Base-by-base conservation (phyloP, 1,140 invertebrate genomes). In the Drosophila melanica region DNA sequence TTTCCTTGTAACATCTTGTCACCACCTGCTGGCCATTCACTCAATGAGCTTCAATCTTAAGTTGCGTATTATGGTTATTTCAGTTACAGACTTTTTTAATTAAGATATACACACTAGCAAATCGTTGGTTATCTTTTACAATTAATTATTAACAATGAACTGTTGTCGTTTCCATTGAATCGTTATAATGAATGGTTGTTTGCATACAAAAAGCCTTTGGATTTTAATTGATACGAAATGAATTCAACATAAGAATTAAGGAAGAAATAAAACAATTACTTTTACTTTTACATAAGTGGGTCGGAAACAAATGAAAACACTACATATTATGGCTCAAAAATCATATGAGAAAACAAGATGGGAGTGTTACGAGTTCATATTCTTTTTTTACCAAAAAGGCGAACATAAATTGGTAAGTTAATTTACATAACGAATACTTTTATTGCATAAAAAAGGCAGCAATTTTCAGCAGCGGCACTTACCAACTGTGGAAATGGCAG, bases 131-230 rank as follows among this genome's bases (percentile, higher is more conserved):
- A 65, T 71, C 18, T 37, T 57, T 62, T n/a, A 79, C 47, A 42
- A 50, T 53, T 27, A 53, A 11, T 75, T 50, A 39, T 69, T 63
- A 77, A 74, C 63, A 60, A 58, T 71, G 70, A 77, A 79, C 76
- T 89, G 64, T 70, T 79, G 44, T 85, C 65, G 55, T 73, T 84
- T 82, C 48, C 69, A 78, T 70, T 87, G 81, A 87, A 81, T 79
- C 67, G 78, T 63, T 64, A 65, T 73, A 67, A 73, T 90, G 75
- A 84, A 86, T 91, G 85, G 67, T 75, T 58, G 67, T 90, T 91
- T 91, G 85, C 90, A 91, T 84, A 91, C 81, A 91, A 91, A 85
- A 87, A 91, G 90, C 90, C 85, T 91, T 91, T 87, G 77, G 82
- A 81, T 70, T 80, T 23, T 66, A 87, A 74, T 69, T 74, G 63